These are phyloP conservation scores for Lithophane ornitopus DNA, from an alignment of 2,888 invertebrate genomes.

Conservation along the genomic window DNA sequence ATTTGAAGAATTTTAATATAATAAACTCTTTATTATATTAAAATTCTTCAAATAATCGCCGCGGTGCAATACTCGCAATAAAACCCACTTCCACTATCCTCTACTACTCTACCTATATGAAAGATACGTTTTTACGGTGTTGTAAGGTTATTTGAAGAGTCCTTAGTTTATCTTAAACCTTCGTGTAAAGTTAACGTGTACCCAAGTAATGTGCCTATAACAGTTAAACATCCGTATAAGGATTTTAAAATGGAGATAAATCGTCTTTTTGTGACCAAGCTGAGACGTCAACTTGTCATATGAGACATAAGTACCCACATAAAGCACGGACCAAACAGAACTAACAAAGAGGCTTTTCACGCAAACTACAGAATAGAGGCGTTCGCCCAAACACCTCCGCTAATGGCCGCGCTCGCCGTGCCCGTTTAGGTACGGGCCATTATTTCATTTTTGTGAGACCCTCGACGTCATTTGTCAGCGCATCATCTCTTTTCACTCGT, in stretches of 20 bases:
- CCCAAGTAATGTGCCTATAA: constrained; percentile 26
- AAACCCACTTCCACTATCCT: neutral
- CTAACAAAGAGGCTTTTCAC: constrained; percentile 89
- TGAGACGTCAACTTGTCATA: constrained; percentile 87
- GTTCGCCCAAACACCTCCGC: constrained; percentile 90
- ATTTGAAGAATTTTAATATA: too few species aligned
- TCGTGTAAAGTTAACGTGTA: constrained; percentile 27
- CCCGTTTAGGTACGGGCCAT: constrained; percentile 89
- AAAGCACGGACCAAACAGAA: constrained; percentile 88
- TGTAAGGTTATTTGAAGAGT: neutral
- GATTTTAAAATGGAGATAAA: constrained; percentile 80
- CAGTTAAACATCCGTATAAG: constrained; percentile 60
- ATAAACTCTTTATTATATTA: neutral
- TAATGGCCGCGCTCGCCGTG: constrained; percentile 87
- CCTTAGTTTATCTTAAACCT: constrained; percentile 9
- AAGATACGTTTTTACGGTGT: neutral
- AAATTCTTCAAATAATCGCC: neutral
- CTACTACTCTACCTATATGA: neutral
- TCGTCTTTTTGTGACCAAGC: constrained; percentile 80
- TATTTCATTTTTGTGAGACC: constrained; percentile 90
- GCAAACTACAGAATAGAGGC: constrained; percentile 88
- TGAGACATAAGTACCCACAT: constrained; percentile 86
- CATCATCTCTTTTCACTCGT: constrained; percentile 89
- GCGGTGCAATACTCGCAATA: neutral
- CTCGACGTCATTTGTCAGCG: constrained; percentile 89